Evolutionary conservation across 2,888 invertebrate species (phyloP), one percentile per base, ranked within the genome.

Genomic region (Nephrotoma appendiculata): DNA sequence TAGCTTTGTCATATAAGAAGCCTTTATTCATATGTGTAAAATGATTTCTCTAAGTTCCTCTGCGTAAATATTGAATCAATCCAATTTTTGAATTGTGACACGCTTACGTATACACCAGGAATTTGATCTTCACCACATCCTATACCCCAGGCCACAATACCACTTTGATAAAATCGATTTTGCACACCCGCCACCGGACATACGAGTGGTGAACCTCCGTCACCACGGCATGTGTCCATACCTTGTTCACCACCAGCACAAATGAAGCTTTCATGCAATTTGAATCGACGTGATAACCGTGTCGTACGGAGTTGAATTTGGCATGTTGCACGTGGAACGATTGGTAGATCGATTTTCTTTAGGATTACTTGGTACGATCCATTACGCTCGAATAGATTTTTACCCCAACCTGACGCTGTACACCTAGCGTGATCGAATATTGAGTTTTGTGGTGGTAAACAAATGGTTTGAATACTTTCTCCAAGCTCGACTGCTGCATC

Each of bases 141-240:
- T 88, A 97, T 95, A 15, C 97, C 96, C 96, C 96, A 97, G 0
- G 96, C 94, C 0, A 96, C 96, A 71, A 96, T 95, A 0, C 96
- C 96, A 43, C 90, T 90, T 41, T 91, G 90, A 87, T 90, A 90
- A 83, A 87, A 90, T 11, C 89, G 89, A 12, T 89, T 87, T 0
- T 88, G 89, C 85, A 88, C 88, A 43, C 93, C 93, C 87, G 91
- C 91, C 86, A 95, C 91, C 0, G 95, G 95, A 88, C 96, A 97
- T 0, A 96, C 95, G 11, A 97, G 91, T 0, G 96, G 96, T 41
- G 96, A 95, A 0, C 96, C 96, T 0, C 96, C 96, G 89, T 97
- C 97, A 2, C 93, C 95, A 89, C 93, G 94, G 91, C 96, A 96
- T 0, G 96, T 95, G 89, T 96, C 96, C 88, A 93, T 93, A n/a